A percentile compares a stretch with the other conserved stretches of the same genome.
These are phyloP conservation scores for Pteria penguin DNA, from an alignment of 2,888 invertebrate genomes.

Conservation along the genomic window DNA sequence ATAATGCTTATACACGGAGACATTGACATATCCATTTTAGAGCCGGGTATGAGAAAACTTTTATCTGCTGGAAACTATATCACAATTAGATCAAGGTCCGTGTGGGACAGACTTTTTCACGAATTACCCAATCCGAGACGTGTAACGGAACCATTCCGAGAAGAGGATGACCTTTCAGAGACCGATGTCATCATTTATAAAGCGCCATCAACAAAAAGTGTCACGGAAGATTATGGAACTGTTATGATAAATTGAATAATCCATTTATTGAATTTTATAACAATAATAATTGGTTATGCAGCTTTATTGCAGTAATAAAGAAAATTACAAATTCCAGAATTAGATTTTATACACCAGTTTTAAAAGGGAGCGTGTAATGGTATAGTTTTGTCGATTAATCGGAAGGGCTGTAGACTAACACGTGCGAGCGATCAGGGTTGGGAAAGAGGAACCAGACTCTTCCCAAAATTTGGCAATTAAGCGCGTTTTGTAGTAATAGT, in stretches of 20 bases:
- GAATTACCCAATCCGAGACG: constrained; percentile 54
- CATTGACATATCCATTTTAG: constrained; percentile 50
- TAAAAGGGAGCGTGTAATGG: too few relatives aligned
- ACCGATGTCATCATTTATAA: constrained; percentile 53
- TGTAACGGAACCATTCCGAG: not conserved
- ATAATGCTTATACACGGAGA: constrained; percentile 54
- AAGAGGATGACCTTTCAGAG: constrained; percentile 46
- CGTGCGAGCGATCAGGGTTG: too few relatives aligned
- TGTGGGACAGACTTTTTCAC: constrained; percentile 56
- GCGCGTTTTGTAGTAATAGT: too few relatives aligned
- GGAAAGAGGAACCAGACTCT: too few relatives aligned
- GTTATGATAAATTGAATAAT: not conserved
- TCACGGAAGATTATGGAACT: not conserved
- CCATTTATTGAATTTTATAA: too few relatives aligned
- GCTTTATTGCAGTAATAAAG: too few relatives aligned
- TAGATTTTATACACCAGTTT: too few relatives aligned
- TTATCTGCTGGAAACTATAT: constrained; percentile 58
- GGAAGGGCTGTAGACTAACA: too few relatives aligned
- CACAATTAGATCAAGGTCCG: constrained; percentile 54
- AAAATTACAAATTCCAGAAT: too few relatives aligned
- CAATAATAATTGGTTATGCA: too few relatives aligned
- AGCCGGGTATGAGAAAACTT: constrained; percentile 51
- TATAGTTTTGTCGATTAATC: too few relatives aligned
- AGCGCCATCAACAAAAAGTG: not conserved
- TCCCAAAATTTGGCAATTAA: too few relatives aligned